Percentiles rank a stretch among this genome's conserved stretches.
These are phyloP conservation scores for Galeruca laticollis DNA, from an alignment of 2,888 invertebrate genomes.

Conservation along the genomic window DNA sequence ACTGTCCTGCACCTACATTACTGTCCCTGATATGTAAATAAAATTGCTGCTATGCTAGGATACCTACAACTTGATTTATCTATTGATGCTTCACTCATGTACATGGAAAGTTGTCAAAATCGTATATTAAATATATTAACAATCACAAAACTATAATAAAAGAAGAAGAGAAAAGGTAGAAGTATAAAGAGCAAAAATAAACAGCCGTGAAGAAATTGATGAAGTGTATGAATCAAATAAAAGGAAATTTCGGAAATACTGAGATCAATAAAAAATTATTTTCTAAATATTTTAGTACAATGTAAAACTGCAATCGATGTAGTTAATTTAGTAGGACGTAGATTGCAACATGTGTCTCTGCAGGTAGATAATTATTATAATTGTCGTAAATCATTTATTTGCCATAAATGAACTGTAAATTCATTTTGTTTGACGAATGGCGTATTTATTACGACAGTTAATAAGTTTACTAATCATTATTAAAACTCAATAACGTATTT, in stretches of 20 bases:
- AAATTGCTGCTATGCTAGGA: constrained; percentile 16
- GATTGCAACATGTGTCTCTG: constrained; percentile 25
- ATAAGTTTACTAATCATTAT: neutral
- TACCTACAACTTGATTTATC: constrained; percentile 8
- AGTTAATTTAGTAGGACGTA: constrained; percentile 22
- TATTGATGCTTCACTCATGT: neutral
- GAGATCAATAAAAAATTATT: no score
- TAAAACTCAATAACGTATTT: no score
- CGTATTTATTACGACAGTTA: constrained; percentile 19
- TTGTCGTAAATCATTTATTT: constrained; percentile 4
- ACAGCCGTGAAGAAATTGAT: no score
- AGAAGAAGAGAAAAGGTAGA: no score
- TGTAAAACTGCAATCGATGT: constrained; percentile 18
- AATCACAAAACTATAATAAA: no score
- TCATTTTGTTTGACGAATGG: constrained; percentile 18
- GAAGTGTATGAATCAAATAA: no score
- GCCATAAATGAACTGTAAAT: constrained; percentile 21
- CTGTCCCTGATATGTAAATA: constrained; percentile 40
- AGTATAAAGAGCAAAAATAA: no score
- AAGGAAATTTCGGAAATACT: no score
- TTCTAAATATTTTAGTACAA: no score
- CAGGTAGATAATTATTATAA: constrained; percentile 32
- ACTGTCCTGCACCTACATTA: constrained; percentile 43
- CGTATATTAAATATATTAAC: no score
- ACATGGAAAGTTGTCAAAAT: constrained; percentile 5